Conservation (phyloP, 2,888 invertebrate species). For the Schrankia costaestrigalis region DNA sequence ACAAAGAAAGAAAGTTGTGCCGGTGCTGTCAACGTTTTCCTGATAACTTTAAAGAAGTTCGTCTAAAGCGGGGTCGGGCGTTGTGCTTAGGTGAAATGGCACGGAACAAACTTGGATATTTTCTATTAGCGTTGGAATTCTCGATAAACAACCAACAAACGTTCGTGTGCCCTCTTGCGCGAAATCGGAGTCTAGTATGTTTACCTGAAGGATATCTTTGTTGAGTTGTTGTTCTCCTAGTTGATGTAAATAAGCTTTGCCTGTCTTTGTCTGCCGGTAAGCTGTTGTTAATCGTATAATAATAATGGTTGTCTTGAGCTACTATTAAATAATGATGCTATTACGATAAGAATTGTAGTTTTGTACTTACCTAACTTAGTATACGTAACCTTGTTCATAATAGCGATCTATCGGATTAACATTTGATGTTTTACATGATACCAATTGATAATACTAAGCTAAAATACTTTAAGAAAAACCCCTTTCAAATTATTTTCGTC, state of each 20-base stretch:
- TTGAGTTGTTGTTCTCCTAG: constrained; percentile 25
- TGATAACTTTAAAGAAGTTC: constrained; percentile 24
- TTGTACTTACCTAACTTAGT: too few species aligned
- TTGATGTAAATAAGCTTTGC: constrained; percentile 48
- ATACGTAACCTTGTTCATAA: too few species aligned
- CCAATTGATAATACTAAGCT: too few species aligned
- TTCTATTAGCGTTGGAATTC: constrained; percentile 28
- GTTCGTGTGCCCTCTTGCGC: constrained; percentile 26
- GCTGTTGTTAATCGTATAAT: constrained; percentile 61
- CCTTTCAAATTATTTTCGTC: too few species aligned
- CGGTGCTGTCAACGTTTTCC: constrained; percentile 15
- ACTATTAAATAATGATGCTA: too few species aligned
- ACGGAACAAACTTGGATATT: constrained; percentile 28
- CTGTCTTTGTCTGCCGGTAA: constrained; percentile 58
- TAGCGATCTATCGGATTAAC: too few species aligned
- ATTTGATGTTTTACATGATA: too few species aligned
- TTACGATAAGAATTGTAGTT: too few species aligned
- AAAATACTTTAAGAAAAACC: too few species aligned
- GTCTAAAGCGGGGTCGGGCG: constrained; percentile 13
- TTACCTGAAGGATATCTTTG: constrained; percentile 44
- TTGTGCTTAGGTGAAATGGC: constrained; percentile 18
- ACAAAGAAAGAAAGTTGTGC: constrained; percentile 11
- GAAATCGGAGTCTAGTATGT: constrained; percentile 41
- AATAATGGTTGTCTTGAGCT: constrained; percentile 46
- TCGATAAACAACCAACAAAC: constrained; percentile 34